A percentile compares a stretch with the other conserved stretches of the same genome.
These are phyloP conservation scores for Stichopus horrens DNA, from an alignment of 53 echinoderm and acorn worm genomes.

Conservation along the genomic window DNA sequence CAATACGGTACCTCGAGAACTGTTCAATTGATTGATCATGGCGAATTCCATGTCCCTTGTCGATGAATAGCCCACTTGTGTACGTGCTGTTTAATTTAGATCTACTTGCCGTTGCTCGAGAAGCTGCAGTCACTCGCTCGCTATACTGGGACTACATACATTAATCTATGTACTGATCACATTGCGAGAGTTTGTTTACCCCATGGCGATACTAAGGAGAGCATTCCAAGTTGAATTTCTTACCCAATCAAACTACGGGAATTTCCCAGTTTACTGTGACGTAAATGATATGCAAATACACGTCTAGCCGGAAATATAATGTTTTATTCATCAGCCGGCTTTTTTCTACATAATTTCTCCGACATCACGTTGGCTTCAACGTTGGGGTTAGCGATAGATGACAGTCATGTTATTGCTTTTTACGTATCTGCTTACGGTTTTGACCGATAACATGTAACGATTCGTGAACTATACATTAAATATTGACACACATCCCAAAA, in stretches of 20 bases:
- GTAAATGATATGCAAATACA: constrained; percentile 48
- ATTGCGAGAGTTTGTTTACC: background rate
- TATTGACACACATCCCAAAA: background rate
- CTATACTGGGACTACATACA: no score
- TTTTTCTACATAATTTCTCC: background rate
- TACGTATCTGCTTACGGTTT: no score
- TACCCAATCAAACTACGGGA: constrained; percentile 45
- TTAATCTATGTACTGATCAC: no score
- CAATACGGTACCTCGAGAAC: no score
- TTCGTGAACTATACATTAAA: background rate
- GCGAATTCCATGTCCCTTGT: no score
- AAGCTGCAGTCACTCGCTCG: no score
- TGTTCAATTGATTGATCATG: no score
- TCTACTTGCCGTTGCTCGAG: no score
- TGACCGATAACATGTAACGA: no score
- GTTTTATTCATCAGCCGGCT: constrained; percentile 35
- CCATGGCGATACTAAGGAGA: background rate
- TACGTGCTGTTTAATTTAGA: no score
- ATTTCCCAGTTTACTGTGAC: constrained; percentile 50
- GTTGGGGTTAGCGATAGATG: background rate
- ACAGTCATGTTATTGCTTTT: no score
- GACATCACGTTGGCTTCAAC: constrained; percentile 19
- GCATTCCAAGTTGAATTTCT: constrained; percentile 33
- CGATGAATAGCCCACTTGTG: no score
- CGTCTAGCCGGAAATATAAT: constrained; percentile 30